A percentile compares a stretch with the other conserved stretches of the same genome.
Evolutionary conservation across 2,113 vertebrate genomes (phyloP).

Genomic region (Engystomops pustulosus): DNA sequence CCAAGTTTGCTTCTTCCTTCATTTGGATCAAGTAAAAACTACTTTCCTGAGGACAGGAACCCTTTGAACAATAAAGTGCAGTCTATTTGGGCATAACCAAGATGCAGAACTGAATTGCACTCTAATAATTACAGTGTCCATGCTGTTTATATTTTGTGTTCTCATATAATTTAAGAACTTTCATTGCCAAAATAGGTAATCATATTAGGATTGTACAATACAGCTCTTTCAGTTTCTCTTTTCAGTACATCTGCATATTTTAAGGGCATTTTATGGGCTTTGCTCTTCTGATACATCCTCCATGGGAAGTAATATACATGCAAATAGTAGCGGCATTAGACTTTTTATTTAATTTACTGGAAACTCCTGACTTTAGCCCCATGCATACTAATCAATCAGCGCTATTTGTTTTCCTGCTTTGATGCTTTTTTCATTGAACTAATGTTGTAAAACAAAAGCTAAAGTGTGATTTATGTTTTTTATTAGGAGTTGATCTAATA

Average conservation of each 20-base stretch:
- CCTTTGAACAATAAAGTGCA: no score
- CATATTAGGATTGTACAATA: slow-evolving; percentile 20
- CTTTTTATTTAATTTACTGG: slow-evolving; percentile 41
- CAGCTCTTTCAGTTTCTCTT: slow-evolving; percentile 6
- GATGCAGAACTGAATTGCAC: no score
- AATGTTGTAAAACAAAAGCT: slow-evolving; percentile 19
- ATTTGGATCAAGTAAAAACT: no score
- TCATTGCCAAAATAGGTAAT: slow-evolving; percentile 26
- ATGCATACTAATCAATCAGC: slow-evolving; percentile 37
- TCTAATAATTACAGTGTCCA: slow-evolving; percentile 35
- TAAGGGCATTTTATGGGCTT: slow-evolving; percentile 23
- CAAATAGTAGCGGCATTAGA: slow-evolving; percentile 40
- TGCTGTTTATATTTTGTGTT: neutral
- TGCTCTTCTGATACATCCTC: slow-evolving; percentile 35
- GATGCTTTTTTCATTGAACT: slow-evolving; percentile 7
- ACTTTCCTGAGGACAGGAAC: no score
- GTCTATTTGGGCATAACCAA: no score
- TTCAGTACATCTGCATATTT: slow-evolving; percentile 42
- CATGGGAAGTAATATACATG: slow-evolving; percentile 48
- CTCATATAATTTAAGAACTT: neutral
- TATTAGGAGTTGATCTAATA: slow-evolving; percentile 14
- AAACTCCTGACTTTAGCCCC: slow-evolving; percentile 25
- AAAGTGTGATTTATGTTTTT: slow-evolving; percentile 31
- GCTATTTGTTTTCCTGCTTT: slow-evolving; percentile 4
- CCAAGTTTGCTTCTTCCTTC: no score